These are phyloP conservation scores for Xiphophorus couchianus DNA, from an alignment of 2,113 vertebrate genomes.

Conservation along the genomic window DNA sequence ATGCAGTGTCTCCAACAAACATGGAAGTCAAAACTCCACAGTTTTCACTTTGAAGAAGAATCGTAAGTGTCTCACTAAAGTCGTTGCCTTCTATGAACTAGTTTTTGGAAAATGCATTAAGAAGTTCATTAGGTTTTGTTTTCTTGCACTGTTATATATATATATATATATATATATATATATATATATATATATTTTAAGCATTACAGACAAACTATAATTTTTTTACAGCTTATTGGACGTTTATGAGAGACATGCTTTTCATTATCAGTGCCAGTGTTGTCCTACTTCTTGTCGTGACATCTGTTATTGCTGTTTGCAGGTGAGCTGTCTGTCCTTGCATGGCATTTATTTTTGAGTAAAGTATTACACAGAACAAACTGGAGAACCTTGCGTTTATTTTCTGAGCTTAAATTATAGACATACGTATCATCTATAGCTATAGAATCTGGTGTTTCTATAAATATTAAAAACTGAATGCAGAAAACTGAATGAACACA, in stretches of 20 bases:
- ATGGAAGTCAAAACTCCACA: conserved; percentile 49
- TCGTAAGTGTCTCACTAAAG: conserved; percentile 19
- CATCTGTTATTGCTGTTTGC: background rate
- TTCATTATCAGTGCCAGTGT: background rate
- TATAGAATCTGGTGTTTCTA: background rate
- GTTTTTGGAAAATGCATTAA: background rate
- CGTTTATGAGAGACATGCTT: background rate
- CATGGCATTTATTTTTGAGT: background rate
- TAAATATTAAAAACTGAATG: background rate
- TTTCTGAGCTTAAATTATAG: too few relatives aligned
- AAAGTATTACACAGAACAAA: too few relatives aligned
- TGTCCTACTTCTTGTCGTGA: conserved; percentile 9
- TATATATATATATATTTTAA: background rate
- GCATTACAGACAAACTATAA: too few relatives aligned
- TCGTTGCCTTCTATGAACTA: background rate
- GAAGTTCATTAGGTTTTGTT: background rate
- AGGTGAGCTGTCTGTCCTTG: conserved; percentile 7
- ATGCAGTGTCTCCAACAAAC: conserved; percentile 40
- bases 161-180: too few relatives aligned
- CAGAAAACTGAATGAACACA: background rate
- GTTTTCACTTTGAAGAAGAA: conserved; percentile 6
- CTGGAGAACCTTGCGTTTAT: too few relatives aligned
- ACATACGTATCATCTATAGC: background rate
- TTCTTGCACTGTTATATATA: background rate
- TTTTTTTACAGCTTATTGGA: conserved; percentile 16